Base-by-base conservation (phyloP, 2,113 vertebrate genomes). In the Xerus inauris region DNA sequence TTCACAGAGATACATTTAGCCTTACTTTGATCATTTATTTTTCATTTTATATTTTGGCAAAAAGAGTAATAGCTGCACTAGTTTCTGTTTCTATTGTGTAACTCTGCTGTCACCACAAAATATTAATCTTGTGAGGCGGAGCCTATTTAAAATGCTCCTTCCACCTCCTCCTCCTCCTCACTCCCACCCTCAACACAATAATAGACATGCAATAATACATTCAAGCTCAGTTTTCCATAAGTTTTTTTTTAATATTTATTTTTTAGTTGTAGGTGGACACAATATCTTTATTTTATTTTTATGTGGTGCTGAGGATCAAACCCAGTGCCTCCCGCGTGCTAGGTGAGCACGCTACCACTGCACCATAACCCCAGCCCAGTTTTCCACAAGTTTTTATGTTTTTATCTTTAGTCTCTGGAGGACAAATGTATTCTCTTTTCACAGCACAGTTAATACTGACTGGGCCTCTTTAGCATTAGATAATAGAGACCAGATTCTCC, bases 31-130 rank as follows among this genome's bases (percentile, higher is more conserved):
- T 45, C 0, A 35, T 79, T 91, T 59, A 9, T 87, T 67, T 94
- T 81, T 38, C 32, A 6, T 72, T 87, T 95, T 82, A 57, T 67
- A 73, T 89, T 87, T 93, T 88, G 67, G 38, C 72, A 76, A 45
- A 73, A 59, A 90, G 57, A 92, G 13, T 20, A 30, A 89, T 20
- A 28, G 24, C 17, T 28, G 26, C 30, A 10, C 67, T 32, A n/a
- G 8, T 67, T 65, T 87, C 57, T 24, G 11, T 91, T 96, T 94
- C 90, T 62, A 91, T 35, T 16, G 0, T 73, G 0, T 45, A 76
- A 64, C 6, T 85, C 17, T 95, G 28, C 49, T 69, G 49, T 54
- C 84, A 54, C 19, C 45, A 59, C 26, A 82, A 77, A 89, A 77
- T 45, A 62, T 40, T 85, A 57, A 57, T 91, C 82, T 91, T 40